Evolutionary conservation across 2,797 vertebrate genomes (phyloP), one percentile per base, ranked within the genome.

Genomic region (Coranthus polyacanthus): DNA sequence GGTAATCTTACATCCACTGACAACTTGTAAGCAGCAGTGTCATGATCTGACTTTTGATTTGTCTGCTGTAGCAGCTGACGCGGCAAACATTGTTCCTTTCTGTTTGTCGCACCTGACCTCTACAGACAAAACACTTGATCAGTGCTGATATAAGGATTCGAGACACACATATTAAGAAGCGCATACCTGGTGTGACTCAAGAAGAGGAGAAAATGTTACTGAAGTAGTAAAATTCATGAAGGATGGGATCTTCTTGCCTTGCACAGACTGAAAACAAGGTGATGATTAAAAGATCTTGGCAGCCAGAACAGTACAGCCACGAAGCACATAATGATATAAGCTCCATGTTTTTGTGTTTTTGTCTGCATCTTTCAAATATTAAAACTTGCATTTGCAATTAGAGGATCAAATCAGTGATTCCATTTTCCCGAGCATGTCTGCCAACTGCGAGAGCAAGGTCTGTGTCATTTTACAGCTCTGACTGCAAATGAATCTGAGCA

Each of bases 1-100:
- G 79, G 62, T 79, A 67, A 88, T 86, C 79, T 83, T 55, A 55
- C 55, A 37, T 76, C 77, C 58, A 64, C 20, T 60, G 59, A 74
- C 70, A 53, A 17, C 42, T 17, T 75, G 74, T 85, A 87, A 88
- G 87, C 74, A 79, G 21, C 44, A 16, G 52, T 71, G 82, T 77
- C 81, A 76, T 13, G 70, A 86, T 79, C 52, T 50, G 55, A 73
- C 21, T 69, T 22, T 47, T 70, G 74, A 87, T 83, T 77, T 63
- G 69, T 71, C 55, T 43, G 62, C 54, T 59, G 38, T 47, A 47
- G 42, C 38, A 70, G 74, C 64, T 16, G 21, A 56, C 13, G 43
- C 51, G n/a, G 13, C 12, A 2, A 21, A 49, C 39, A 50, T 7
- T 59, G 57, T 34, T 38, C 49, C 46, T 13, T 9, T 43, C 24